Conservation (phyloP, 2,888 invertebrate species). For the Agriopis aurantiaria region DNA sequence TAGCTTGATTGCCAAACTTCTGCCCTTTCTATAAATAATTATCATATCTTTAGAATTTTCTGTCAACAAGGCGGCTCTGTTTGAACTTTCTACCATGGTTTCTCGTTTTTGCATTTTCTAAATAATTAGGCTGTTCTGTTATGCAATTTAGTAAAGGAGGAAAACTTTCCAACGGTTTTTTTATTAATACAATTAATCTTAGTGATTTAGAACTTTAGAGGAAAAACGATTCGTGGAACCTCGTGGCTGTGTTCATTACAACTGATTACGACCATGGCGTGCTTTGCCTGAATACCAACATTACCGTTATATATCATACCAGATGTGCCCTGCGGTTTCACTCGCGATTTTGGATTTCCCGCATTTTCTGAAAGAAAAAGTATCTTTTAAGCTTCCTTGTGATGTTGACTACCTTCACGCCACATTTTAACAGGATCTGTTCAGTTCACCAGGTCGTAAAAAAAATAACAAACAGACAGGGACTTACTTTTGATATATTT, state of each 20-base stretch:
- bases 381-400: not conserved
- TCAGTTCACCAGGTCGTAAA: not conserved
- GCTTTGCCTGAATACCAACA: slow-evolving; percentile 52
- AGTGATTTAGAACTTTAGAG: slow-evolving; percentile 32
- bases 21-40: slow-evolving; percentile 28
- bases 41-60: slow-evolving; percentile 15
- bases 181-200: slow-evolving; percentile 20
- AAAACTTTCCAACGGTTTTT: not conserved
- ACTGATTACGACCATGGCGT: slow-evolving; percentile 49
- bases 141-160: not conserved
- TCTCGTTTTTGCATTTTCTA: not conserved
- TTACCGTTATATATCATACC: slow-evolving; percentile 16
- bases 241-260: slow-evolving; percentile 48
- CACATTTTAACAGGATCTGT: not conserved
- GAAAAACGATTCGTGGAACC: slow-evolving; percentile 48
- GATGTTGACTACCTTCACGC: not conserved
- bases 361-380: not conserved
- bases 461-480: not conserved
- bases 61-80: not conserved
- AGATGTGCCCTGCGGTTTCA: not conserved
- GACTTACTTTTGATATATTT: not conserved
- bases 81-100: not conserved
- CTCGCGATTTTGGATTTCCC: not conserved
- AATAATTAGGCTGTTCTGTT: slow-evolving; percentile 10
- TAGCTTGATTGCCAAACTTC: slow-evolving; percentile 27